These are phyloP conservation scores for Typhlichthys eigenmanni DNA, from an alignment of 2,797 vertebrate genomes.

Conservation along the genomic window DNA sequence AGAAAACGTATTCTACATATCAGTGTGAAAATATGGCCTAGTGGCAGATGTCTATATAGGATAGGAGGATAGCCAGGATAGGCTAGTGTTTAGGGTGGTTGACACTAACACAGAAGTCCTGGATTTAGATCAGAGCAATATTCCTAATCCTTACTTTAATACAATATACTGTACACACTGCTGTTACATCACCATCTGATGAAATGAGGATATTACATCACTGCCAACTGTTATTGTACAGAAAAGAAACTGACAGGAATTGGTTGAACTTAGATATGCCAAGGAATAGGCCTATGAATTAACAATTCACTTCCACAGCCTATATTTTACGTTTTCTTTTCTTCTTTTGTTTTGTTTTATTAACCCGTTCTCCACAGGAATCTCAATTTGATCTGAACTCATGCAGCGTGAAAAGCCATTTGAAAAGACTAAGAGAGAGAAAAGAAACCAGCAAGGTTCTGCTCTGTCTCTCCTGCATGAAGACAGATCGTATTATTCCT, in stretches of 20 bases:
- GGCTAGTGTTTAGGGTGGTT: no score
- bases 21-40: no score
- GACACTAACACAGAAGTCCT: no score
- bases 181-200: no score
- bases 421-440: constrained; percentile 63
- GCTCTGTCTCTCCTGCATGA: constrained; percentile 63
- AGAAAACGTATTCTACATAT: neutral
- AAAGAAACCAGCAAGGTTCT: constrained; percentile 72
- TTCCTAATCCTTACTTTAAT: no score
- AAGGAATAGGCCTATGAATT: constrained; percentile 19
- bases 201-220: no score
- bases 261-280: constrained; percentile 7
- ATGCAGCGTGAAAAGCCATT: constrained; percentile 79
- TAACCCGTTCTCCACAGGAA: constrained; percentile 42
- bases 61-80: no score
- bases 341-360: constrained; percentile 31
- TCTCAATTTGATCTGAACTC: constrained; percentile 75
- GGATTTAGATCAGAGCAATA: no score
- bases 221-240: no score
- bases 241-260: neutral
- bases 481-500: constrained; percentile 80
- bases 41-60: no score
- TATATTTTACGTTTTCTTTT: constrained; percentile 29
- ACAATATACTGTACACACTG: no score
- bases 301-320: constrained; percentile 16